phyloP scores from a whole-genome alignment of 53 echinoderm and acorn worm genomes.

The Henricia sp. region DNA sequence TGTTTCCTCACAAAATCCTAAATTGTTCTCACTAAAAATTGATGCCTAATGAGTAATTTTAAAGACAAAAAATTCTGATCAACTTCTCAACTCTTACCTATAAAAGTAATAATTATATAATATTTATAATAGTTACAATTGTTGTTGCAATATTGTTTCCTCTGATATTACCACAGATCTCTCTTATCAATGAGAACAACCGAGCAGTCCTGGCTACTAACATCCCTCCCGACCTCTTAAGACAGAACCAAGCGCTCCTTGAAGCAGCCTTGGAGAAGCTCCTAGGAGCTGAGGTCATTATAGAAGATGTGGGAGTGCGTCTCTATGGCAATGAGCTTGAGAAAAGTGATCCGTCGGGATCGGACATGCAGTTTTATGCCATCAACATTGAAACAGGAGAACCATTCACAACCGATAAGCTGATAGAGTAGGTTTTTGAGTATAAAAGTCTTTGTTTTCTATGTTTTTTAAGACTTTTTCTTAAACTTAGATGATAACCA shows the following conservation, averaged over 20 bases:
- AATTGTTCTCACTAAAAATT: too few relatives aligned
- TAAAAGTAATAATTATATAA: too few relatives aligned
- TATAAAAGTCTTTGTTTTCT: too few relatives aligned
- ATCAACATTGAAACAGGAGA: constrained; percentile 66
- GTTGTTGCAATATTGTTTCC: background rate
- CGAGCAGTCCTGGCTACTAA: constrained; percentile 73
- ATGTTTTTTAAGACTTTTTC: too few relatives aligned
- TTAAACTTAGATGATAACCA: too few relatives aligned
- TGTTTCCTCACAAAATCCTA: too few relatives aligned
- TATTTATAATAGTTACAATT: background rate
- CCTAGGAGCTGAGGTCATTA: constrained; percentile 73
- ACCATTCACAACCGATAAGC: constrained; percentile 66
- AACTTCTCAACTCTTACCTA: too few relatives aligned
- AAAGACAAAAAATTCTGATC: too few relatives aligned
- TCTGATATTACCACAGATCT: constrained; percentile 60
- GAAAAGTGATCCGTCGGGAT: constrained; percentile 80
- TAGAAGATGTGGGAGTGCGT: constrained; percentile 80
- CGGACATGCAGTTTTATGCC: constrained; percentile 87
- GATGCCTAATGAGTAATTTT: too few relatives aligned
- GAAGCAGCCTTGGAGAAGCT: constrained; percentile 62
- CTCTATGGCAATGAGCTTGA: constrained; percentile 57
- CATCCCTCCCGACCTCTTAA: constrained; percentile 61
- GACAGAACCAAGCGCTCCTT: constrained; percentile 41
- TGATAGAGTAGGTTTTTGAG: constrained; percentile 68
- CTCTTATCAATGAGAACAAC: constrained; percentile 84